phyloP scores from a whole-genome alignment of 2,113 vertebrate genomes.

The Cyprinodon tularosa region DNA sequence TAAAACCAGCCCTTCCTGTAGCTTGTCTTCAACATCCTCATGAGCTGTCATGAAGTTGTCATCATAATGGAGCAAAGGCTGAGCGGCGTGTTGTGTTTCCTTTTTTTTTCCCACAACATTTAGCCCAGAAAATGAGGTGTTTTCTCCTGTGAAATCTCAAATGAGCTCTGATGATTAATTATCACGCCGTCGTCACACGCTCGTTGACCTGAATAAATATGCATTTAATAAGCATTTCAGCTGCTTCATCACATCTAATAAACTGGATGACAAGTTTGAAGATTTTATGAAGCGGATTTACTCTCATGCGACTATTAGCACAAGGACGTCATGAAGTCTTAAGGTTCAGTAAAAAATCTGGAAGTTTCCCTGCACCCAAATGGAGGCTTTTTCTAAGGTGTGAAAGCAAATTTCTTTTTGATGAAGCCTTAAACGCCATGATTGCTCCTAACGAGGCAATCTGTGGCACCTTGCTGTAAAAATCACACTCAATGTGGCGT shows the following conservation, averaged over 20 bases:
- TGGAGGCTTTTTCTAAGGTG: constrained; percentile 23
- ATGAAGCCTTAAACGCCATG: constrained; percentile 49
- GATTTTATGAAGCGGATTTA: constrained; percentile 29
- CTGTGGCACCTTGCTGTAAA: constrained; percentile 40
- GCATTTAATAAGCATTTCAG: constrained; percentile 36
- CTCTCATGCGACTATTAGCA: neutral
- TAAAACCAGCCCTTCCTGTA: too few species aligned
- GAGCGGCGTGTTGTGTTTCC: constrained; percentile 12
- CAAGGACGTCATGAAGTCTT: neutral
- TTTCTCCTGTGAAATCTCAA: neutral
- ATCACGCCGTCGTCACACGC: neutral
- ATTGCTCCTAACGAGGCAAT: constrained; percentile 63
- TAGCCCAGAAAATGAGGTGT: neutral
- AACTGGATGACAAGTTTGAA: constrained; percentile 37
- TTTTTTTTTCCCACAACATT: neutral
- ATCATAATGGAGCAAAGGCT: constrained; percentile 13
- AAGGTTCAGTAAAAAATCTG: neutral
- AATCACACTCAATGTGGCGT: constrained; percentile 30
- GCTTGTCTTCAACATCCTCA: constrained; percentile 15
- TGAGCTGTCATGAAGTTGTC: constrained; percentile 42
- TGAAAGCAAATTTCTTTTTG: constrained; percentile 44
- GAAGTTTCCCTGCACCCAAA: constrained; percentile 7
- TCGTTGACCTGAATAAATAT: constrained; percentile 47
- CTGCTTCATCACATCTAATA: constrained; percentile 25
- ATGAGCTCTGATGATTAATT: constrained; percentile 5